Percentiles rank a stretch among this genome's conserved stretches.
Conservation (phyloP, 2,888 invertebrate genomes). For the Chymomyza fuscimana region DNA sequence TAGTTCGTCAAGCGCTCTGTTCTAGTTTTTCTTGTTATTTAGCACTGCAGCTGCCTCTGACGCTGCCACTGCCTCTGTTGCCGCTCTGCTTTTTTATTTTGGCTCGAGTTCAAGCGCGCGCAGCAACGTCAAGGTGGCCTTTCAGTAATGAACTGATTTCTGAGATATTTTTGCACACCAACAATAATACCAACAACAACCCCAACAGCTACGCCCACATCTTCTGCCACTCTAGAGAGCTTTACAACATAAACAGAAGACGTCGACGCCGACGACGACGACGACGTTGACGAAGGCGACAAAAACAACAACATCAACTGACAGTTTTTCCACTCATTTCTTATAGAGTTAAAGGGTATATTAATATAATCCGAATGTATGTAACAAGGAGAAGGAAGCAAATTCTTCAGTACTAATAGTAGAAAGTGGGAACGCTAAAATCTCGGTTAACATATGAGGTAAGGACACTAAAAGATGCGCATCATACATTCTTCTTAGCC, state of each 20-base stretch:
- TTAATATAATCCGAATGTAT: neutral
- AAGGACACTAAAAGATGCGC: too few relatives aligned
- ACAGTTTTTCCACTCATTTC: neutral
- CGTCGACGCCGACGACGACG: slow-evolving; percentile 14
- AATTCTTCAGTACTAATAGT: too few relatives aligned
- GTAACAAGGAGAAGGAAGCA: too few relatives aligned
- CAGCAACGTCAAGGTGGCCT: slow-evolving; percentile 69
- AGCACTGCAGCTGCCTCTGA: neutral
- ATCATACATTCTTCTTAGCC: too few relatives aligned
- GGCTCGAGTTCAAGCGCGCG: slow-evolving; percentile 61
- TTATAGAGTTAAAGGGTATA: neutral
- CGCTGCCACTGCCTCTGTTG: neutral
- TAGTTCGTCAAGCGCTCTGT: slow-evolving; percentile 47
- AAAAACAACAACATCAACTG: neutral
- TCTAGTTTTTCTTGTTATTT: slow-evolving; percentile 1
- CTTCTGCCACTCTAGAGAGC: neutral
- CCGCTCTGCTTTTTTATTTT: slow-evolving; percentile 19
- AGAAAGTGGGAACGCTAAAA: too few relatives aligned
- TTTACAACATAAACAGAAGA: slow-evolving; percentile 31
- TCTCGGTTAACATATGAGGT: too few relatives aligned
- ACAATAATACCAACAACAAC: slow-evolving; percentile 10
- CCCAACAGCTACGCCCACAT: slow-evolving; percentile 11
- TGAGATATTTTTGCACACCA: slow-evolving; percentile 57
- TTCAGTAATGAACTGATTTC: slow-evolving; percentile 70
- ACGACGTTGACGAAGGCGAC: slow-evolving; percentile 16